Conservation (phyloP, 2,797 vertebrate genomes). For the Lepus townsendii region DNA sequence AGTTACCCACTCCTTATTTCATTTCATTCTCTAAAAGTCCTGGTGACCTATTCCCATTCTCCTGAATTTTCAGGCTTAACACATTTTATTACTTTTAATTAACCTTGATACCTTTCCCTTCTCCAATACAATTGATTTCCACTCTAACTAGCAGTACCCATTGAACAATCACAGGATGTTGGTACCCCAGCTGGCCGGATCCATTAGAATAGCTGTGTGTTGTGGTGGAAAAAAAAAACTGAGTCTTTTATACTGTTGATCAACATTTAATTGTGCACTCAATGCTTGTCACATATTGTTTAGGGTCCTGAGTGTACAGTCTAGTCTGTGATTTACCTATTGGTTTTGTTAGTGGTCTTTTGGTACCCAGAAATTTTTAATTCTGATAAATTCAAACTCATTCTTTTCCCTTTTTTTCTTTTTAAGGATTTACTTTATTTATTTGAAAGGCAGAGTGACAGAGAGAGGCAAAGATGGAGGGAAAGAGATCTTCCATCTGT, state of each 20-base stretch:
- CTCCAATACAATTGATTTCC: background rate
- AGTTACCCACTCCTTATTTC: background rate
- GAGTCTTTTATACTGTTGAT: background rate
- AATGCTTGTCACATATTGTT: background rate
- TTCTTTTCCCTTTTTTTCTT: too few species aligned
- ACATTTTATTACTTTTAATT: background rate
- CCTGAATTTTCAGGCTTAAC: background rate
- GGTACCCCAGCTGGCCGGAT: background rate
- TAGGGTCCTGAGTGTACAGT: background rate
- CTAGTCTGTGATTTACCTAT: background rate
- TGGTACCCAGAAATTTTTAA: background rate
- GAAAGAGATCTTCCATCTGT: too few species aligned
- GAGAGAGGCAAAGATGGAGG: too few species aligned
- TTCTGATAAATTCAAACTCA: background rate
- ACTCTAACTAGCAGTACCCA: background rate
- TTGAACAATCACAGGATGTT: background rate
- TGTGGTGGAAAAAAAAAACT: background rate
- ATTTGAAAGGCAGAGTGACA: too few species aligned
- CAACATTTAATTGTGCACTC: background rate
- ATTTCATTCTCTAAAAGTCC: background rate
- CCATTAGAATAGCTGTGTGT: background rate
- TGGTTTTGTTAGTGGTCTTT: background rate
- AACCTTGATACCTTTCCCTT: background rate
- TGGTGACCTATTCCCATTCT: background rate
- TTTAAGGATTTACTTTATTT: too few species aligned